Evolutionary conservation across 1,140 invertebrate genomes (phyloP).

Genomic region (Neuroterus valhalla): DNA sequence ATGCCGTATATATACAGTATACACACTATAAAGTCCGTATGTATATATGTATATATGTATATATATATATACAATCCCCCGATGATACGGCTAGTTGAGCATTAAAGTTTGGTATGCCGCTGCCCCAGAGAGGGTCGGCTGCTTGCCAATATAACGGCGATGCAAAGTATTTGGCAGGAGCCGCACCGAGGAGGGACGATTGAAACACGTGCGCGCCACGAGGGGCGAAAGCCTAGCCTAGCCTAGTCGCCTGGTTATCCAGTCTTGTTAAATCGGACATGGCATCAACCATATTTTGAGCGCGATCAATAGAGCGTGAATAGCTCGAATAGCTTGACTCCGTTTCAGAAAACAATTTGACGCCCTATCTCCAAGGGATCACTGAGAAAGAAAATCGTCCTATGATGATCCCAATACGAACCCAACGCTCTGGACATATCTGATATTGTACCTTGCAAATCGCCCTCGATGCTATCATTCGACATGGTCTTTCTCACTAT

Average conservation of each 20-base stretch:
- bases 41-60: not conserved
- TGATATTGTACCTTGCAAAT: slow-evolving; percentile 23
- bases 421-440: no score
- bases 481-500: not conserved
- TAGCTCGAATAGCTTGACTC: slow-evolving; percentile 52
- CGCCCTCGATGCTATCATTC: not conserved
- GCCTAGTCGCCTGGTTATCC: slow-evolving; percentile 51
- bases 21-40: no score
- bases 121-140: slow-evolving; percentile 46
- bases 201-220: slow-evolving; percentile 52
- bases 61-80: slow-evolving; percentile 47
- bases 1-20: slow-evolving; percentile 38
- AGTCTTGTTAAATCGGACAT: slow-evolving; percentile 58
- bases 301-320: slow-evolving; percentile 53
- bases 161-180: slow-evolving; percentile 40
- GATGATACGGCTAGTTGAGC: slow-evolving; percentile 69
- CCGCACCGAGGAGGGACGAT: slow-evolving; percentile 26
- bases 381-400: slow-evolving; percentile 19
- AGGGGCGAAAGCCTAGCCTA: slow-evolving; percentile 39
- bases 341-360: slow-evolving; percentile 44
- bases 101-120: slow-evolving; percentile 65
- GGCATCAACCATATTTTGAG: slow-evolving; percentile 54
- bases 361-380: slow-evolving; percentile 33
- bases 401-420: not conserved
- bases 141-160: slow-evolving; percentile 34